Evolutionary conservation across 2,888 invertebrate species (phyloP).

Genomic region (Drosophila rellima): DNA sequence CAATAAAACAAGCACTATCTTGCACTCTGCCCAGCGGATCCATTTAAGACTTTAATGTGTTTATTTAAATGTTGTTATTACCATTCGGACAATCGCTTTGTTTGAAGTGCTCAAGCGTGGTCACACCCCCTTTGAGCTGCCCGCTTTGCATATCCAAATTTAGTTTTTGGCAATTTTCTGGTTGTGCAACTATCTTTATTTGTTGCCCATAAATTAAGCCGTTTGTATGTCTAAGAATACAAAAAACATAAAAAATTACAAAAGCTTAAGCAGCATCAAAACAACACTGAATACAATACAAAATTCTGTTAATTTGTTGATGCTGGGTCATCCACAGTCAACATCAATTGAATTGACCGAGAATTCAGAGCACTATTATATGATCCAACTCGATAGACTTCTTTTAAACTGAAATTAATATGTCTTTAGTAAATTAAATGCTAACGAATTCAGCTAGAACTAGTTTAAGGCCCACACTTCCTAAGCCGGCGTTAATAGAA

Average conservation of each 20-base stretch:
- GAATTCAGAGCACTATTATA: constrained; percentile 24
- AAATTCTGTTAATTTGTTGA: constrained; percentile 15
- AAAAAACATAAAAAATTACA: constrained; percentile 12
- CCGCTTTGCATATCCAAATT: constrained; percentile 11
- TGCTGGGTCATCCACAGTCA: constrained; percentile 8
- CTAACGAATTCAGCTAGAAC: constrained; percentile 54
- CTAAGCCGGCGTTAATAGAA: constrained; percentile 56
- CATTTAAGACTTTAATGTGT: constrained; percentile 45
- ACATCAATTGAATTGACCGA: constrained; percentile 14
- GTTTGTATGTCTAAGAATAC: constrained; percentile 1
- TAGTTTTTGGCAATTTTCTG: constrained; percentile 18
- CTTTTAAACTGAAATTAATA: constrained; percentile 21
- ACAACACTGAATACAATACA: background rate
- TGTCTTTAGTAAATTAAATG: constrained; percentile 28
- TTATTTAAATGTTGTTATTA: constrained; percentile 56
- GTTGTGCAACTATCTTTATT: constrained; percentile 27
- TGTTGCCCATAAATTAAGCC: constrained; percentile 30
- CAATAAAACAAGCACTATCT: constrained; percentile 11
- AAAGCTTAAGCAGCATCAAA: constrained; percentile 2
- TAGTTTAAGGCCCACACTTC: constrained; percentile 63
- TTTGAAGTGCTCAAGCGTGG: constrained; percentile 38
- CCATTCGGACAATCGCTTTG: constrained; percentile 36
- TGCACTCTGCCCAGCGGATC: constrained; percentile 12
- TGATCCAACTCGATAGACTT: constrained; percentile 18
- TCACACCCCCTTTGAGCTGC: constrained; percentile 22